Conservation (phyloP, 2,113 vertebrate species). For the Rhegmatorhina hoffmannsi region DNA sequence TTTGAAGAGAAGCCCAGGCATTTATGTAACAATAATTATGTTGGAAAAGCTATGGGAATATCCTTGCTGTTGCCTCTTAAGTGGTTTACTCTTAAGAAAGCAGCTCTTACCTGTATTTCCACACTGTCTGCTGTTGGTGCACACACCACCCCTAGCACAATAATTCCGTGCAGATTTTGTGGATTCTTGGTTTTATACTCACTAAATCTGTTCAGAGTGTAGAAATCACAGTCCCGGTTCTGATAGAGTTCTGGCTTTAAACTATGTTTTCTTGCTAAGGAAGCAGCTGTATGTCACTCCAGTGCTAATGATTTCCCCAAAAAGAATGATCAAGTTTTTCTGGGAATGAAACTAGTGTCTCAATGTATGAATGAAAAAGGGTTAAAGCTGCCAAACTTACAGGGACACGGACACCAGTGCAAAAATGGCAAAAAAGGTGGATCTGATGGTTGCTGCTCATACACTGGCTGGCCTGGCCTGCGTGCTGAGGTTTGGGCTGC, state of each 20-base stretch:
- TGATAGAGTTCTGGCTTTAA: neutral
- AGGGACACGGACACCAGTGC: neutral
- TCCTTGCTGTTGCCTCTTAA: neutral
- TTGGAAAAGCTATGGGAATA: neutral
- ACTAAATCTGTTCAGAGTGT: neutral
- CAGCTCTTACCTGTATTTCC: neutral
- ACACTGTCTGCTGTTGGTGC: neutral
- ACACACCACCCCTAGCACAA: fast-evolving
- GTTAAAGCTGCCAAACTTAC: neutral
- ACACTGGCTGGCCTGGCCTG: neutral
- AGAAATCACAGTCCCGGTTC: neutral
- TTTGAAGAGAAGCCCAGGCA: neutral
- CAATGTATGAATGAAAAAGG: neutral
- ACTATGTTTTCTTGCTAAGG: neutral
- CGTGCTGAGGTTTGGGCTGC: neutral
- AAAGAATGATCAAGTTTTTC: neutral
- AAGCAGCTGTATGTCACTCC: neutral
- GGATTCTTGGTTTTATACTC: neutral
- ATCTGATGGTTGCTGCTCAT: neutral
- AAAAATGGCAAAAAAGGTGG: neutral
- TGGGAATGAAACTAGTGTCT: neutral
- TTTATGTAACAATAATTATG: neutral
- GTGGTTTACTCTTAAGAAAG: neutral
- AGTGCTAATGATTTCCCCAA: neutral
- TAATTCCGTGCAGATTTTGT: neutral